Conservation (phyloP, 2,797 vertebrate genomes). For the Bufotes viridis region DNA sequence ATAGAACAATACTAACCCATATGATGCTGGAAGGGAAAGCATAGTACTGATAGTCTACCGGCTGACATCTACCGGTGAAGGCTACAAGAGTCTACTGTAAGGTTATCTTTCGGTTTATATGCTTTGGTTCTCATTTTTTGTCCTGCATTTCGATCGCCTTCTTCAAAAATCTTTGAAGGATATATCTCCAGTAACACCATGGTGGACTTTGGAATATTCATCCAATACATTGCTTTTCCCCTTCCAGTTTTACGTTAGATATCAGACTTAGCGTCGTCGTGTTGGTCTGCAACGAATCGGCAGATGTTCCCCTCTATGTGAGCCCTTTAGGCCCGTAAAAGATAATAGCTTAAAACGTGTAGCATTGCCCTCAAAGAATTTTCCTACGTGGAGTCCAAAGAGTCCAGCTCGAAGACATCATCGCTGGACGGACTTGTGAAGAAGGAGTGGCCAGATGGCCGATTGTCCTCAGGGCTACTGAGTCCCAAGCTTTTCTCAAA, state of each 20-base stretch:
- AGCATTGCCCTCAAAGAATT: constrained; percentile 3
- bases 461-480: constrained; percentile 61
- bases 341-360: neutral
- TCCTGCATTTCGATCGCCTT: neutral
- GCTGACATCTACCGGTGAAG: constrained; percentile 9
- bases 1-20: constrained; percentile 42
- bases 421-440: constrained; percentile 72
- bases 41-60: constrained; percentile 31
- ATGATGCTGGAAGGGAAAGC: constrained; percentile 39
- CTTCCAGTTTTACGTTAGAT: constrained; percentile 24
- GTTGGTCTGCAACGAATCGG: neutral
- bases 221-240: neutral
- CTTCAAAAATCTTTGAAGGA: neutral
- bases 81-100: constrained; percentile 41
- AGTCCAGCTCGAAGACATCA: constrained; percentile 68
- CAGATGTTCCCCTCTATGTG: neutral
- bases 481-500: constrained; percentile 71
- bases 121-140: constrained; percentile 49
- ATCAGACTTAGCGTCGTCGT: neutral
- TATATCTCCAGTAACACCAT: neutral
- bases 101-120: constrained; percentile 55
- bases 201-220: constrained; percentile 14
- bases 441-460: constrained; percentile 64
- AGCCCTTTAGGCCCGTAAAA: constrained; percentile 21
- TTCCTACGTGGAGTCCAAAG: constrained; percentile 68